A percentile compares a stretch with the other conserved stretches of the same genome.
Evolutionary conservation across 2,888 invertebrate species (phyloP).

Genomic region (Podabrus alpinus): DNA sequence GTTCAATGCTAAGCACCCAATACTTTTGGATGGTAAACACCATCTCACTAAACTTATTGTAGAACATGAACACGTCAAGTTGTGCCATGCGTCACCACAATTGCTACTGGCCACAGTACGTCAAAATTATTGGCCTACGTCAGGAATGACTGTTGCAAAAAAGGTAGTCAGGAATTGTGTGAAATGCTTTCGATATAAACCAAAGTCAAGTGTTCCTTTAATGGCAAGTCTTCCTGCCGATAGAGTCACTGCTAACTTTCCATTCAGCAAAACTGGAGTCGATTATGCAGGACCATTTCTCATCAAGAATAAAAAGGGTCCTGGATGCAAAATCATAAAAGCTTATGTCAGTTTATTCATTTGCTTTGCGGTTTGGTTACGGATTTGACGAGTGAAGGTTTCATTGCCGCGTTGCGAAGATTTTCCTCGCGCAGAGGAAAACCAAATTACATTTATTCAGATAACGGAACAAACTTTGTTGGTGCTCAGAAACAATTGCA

Average conservation of each 20-base stretch:
- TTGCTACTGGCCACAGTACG: constrained; percentile 3
- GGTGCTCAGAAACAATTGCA: background rate
- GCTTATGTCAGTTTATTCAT: background rate
- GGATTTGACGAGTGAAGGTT: background rate
- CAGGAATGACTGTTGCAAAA: background rate
- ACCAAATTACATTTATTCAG: background rate
- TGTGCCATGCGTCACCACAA: constrained; percentile 8
- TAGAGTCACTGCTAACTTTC: background rate
- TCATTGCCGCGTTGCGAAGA: background rate
- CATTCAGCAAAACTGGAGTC: background rate
- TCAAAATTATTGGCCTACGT: constrained; percentile 10
- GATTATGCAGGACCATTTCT: constrained; percentile 1
- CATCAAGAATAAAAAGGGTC: background rate
- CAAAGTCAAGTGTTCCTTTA: background rate
- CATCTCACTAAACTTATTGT: constrained; percentile 6
- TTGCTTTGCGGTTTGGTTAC: background rate
- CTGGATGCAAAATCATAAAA: background rate
- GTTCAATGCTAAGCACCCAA: constrained; percentile 9
- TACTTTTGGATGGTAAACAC: background rate
- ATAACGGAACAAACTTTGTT: background rate
- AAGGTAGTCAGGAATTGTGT: background rate
- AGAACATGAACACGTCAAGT: background rate
- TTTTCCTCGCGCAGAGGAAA: background rate
- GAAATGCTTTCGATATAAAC: background rate
- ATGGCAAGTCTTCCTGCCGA: background rate